Evolutionary conservation across 2,797 vertebrate genomes (phyloP).

Genomic region (Poecilia gillii): DNA sequence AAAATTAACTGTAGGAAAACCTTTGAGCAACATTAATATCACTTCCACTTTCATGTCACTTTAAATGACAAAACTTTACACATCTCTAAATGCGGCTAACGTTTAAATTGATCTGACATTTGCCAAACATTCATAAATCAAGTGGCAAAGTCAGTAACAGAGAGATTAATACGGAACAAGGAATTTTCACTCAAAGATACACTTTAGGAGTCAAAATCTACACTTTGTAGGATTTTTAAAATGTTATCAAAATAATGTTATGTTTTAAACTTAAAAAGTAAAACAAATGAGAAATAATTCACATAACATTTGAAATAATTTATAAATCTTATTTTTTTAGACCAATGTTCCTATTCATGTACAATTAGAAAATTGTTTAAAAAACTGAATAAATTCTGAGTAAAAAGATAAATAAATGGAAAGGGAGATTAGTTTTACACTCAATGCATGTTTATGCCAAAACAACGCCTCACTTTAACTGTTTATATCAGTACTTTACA

Average conservation of each 20-base stretch:
- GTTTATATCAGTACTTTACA: not conserved
- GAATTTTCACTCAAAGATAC: not conserved
- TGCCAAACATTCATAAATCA: conserved; percentile 1
- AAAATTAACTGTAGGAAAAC: not conserved
- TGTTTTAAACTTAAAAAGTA: not conserved
- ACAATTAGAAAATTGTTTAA: not conserved
- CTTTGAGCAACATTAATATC: not conserved
- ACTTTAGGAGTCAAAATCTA: not conserved
- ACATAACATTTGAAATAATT: not conserved
- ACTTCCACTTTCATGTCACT: not conserved
- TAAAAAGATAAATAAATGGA: too few species aligned
- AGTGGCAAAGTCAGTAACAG: not conserved
- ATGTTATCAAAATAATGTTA: not conserved
- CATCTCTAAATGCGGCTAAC: not conserved
- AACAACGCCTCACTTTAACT: not conserved
- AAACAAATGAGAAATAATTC: not conserved
- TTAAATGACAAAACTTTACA: not conserved
- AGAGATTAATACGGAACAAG: not conserved
- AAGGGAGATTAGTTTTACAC: not conserved
- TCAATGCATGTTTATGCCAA: not conserved
- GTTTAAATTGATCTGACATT: not conserved
- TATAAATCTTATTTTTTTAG: not conserved
- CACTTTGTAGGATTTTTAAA: not conserved
- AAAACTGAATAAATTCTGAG: not conserved
- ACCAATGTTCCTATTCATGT: not conserved